Conservation (phyloP, 2,797 vertebrate genomes). For the Nannoperca australis region DNA sequence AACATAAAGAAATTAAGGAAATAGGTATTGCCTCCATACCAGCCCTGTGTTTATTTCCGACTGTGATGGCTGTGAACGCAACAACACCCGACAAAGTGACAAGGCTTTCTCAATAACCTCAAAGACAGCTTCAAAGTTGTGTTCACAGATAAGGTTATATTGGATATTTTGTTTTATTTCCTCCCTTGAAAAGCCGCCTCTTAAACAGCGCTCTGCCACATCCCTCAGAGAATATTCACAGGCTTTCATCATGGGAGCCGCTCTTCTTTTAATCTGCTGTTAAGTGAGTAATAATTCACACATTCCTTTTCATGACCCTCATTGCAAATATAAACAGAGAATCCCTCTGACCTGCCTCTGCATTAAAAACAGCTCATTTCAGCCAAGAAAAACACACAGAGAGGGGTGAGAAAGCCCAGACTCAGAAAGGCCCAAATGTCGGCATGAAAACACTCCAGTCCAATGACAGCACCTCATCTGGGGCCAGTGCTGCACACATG, state of each 20-base stretch:
- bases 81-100: conserved; percentile 60
- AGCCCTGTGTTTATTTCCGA: conserved; percentile 68
- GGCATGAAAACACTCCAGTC: conserved; percentile 62
- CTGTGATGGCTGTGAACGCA: conserved; percentile 52
- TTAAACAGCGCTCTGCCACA: conserved; percentile 42
- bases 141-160: conserved; percentile 72
- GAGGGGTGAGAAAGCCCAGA: conserved; percentile 50
- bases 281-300: conserved; percentile 78
- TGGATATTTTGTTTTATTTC: conserved; percentile 75
- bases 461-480: conserved; percentile 60
- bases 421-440: conserved; percentile 54
- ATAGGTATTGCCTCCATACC: conserved; percentile 42
- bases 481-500: conserved; percentile 28
- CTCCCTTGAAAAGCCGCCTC: conserved; percentile 60
- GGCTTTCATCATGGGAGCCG: conserved; percentile 72
- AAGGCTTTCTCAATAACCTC: conserved; percentile 65
- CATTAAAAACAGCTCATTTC: conserved; percentile 67
- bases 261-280: conserved; percentile 73
- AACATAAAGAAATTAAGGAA: conserved; percentile 69
- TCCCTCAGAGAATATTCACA: conserved; percentile 63
- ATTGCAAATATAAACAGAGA: conserved; percentile 76
- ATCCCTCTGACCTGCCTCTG: conserved; percentile 73
- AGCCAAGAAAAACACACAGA: conserved; percentile 68
- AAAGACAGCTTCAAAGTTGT: conserved; percentile 72
- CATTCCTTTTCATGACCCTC: conserved; percentile 74